These are phyloP conservation scores for Bradypus variegatus DNA, from an alignment of 2,797 vertebrate species.

Conservation along the genomic window DNA sequence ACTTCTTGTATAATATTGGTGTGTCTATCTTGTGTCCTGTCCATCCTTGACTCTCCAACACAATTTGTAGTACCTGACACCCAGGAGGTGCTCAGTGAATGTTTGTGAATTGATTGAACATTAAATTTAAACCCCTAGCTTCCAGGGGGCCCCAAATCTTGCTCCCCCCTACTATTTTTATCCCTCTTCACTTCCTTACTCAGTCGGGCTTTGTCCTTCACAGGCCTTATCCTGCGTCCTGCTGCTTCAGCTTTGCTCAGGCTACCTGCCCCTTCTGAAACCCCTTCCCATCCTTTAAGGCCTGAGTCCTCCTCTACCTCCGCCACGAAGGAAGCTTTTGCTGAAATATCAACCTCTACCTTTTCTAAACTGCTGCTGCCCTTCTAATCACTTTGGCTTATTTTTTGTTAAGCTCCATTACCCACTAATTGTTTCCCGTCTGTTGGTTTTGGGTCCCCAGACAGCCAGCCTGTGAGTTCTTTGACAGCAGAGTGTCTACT, in stretches of 20 bases:
- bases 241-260: background rate
- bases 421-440: conserved; percentile 57
- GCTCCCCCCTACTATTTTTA: background rate
- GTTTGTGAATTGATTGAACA: background rate
- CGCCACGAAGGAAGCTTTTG: background rate
- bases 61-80: background rate
- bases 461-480: conserved; percentile 42
- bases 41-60: background rate
- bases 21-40: background rate
- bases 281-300: background rate
- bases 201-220: fast-evolving
- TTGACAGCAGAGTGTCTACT: conserved; percentile 36
- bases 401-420: conserved; percentile 55
- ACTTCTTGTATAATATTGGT: fast-evolving
- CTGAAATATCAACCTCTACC: conserved; percentile 23
- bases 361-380: background rate
- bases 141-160: background rate
- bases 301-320: background rate
- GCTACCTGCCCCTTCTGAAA: background rate
- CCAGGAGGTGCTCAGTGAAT: background rate
- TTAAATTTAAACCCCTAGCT: background rate
- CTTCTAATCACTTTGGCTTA: conserved; percentile 34
- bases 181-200: background rate
- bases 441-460: conserved; percentile 49
- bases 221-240: fast-evolving